phyloP scores from a whole-genome alignment of 2,797 vertebrate species.

The Pyrocephalus nanus region DNA sequence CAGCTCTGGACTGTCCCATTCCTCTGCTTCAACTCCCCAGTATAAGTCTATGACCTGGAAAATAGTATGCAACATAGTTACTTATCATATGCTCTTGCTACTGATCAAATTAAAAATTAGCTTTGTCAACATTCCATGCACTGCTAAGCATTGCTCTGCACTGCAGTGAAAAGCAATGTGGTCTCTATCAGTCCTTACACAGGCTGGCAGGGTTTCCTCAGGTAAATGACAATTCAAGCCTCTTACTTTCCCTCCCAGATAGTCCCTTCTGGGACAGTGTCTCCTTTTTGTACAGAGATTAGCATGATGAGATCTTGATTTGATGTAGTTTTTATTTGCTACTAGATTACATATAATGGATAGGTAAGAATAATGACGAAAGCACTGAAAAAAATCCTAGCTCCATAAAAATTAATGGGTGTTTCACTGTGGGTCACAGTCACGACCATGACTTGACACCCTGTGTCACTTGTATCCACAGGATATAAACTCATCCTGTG shows the following conservation, averaged over 20 bases:
- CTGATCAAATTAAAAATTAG: neutral
- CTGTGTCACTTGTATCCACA: neutral
- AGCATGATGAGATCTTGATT: constrained; percentile 16
- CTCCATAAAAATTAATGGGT: neutral
- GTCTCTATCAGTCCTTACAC: neutral
- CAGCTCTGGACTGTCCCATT: constrained; percentile 94
- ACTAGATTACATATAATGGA: neutral
- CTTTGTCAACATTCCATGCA: neutral
- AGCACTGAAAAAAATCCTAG: neutral
- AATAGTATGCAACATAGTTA: constrained; percentile 18
- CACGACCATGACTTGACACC: neutral
- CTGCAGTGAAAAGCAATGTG: neutral
- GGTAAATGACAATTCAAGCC: neutral
- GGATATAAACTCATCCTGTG: constrained; percentile 5
- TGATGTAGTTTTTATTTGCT: neutral
- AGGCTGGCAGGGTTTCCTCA: neutral
- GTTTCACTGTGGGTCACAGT: neutral
- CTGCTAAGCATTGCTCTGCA: neutral
- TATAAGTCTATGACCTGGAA: constrained; percentile 95
- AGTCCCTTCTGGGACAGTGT: neutral
- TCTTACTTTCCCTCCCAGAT: neutral
- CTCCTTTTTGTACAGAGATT: neutral
- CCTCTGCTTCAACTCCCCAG: constrained; percentile 91
- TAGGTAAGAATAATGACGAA: neutral
- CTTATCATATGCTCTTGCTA: neutral